Evolutionary conservation across 2,888 invertebrate species (phyloP).

Genomic region (Plemyria rubiginata): DNA sequence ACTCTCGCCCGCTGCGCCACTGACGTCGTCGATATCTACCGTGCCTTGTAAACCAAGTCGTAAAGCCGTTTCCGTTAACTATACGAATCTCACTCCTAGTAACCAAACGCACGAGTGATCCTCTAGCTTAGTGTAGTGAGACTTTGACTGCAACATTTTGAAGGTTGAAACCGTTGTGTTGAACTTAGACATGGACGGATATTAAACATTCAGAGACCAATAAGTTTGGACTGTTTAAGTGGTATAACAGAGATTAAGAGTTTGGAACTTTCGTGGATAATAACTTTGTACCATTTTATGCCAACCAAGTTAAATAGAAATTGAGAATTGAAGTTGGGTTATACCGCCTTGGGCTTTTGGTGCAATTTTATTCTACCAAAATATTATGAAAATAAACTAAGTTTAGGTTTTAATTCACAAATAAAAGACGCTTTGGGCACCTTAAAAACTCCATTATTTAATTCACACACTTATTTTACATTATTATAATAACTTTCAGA

Average conservation of each 20-base stretch:
- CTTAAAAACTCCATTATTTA: no score
- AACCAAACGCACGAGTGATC: no score
- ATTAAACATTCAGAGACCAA: constrained; percentile 36
- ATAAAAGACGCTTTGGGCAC: no score
- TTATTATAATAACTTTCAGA: no score
- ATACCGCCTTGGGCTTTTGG: background rate
- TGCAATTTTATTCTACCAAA: background rate
- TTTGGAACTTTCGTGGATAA: constrained; percentile 25
- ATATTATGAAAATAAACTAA: no score
- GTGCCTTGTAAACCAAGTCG: no score
- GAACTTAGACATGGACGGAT: constrained; percentile 29
- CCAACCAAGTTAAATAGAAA: constrained; percentile 1
- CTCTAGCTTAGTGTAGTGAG: background rate
- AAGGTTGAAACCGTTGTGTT: constrained; percentile 26
- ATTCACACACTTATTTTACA: no score
- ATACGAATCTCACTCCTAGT: no score
- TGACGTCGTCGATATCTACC: no score
- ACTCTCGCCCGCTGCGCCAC: no score
- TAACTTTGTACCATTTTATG: constrained; percentile 27
- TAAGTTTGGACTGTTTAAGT: constrained; percentile 35
- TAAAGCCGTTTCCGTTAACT: no score
- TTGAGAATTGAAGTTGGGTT: background rate
- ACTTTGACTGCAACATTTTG: constrained; percentile 20
- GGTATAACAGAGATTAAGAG: constrained; percentile 29
- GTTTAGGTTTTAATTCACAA: no score